phyloP scores from a whole-genome alignment of 1,140 invertebrate species.

The Ostrea edulis region DNA sequence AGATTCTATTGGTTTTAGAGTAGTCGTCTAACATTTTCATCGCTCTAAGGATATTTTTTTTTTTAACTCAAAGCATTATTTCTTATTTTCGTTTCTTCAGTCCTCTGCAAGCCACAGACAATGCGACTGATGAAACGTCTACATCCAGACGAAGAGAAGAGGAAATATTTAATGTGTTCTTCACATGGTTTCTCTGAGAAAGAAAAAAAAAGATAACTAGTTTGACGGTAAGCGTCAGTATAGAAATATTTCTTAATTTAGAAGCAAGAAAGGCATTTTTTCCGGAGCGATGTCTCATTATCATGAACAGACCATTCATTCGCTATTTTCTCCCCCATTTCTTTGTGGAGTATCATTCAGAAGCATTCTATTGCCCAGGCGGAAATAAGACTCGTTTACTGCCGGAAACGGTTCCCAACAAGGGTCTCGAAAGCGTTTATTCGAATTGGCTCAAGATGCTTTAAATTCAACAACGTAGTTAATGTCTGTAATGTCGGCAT shows the following conservation, averaged over 20 bases:
- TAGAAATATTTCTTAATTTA: background rate
- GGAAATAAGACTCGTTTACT: conserved; percentile 25
- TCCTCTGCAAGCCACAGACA: no score
- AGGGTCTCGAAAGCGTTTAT: background rate
- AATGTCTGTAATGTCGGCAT: background rate
- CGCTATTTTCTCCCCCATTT: background rate
- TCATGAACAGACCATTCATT: background rate
- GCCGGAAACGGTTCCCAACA: background rate
- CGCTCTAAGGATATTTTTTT: no score
- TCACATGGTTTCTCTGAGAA: no score
- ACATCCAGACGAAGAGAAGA: no score
- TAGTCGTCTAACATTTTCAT: no score
- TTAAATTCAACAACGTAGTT: background rate
- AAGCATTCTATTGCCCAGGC: background rate
- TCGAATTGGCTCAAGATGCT: background rate
- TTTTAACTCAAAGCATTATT: no score
- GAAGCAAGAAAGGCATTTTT: background rate
- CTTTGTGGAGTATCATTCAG: conserved; percentile 16
- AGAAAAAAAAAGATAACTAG: no score
- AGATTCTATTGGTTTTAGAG: no score
- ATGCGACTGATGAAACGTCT: no score
- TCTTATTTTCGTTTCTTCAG: no score
- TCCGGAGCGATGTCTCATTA: background rate
- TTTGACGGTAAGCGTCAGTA: background rate
- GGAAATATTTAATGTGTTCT: no score